A percentile compares a stretch with the other conserved stretches of the same genome.
These are phyloP conservation scores for Cinclus cinclus DNA, from an alignment of 2,113 vertebrate genomes.

Conservation along the genomic window DNA sequence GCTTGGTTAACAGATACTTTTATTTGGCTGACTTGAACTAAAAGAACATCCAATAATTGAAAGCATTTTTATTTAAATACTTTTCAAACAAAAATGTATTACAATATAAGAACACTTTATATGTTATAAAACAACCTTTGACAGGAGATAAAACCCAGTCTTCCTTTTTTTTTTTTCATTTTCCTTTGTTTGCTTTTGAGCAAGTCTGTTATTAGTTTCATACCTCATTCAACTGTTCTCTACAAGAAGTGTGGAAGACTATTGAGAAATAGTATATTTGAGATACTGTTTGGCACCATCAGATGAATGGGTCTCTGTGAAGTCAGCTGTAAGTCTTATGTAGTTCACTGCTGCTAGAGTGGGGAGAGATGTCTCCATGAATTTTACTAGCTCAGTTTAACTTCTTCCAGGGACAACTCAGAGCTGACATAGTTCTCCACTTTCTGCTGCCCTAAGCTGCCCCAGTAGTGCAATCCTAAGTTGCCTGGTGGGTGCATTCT, in stretches of 20 bases:
- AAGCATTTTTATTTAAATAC: conserved; percentile 29
- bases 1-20: conserved; percentile 5
- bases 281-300: background rate
- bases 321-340: background rate
- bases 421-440: background rate
- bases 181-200: conserved; percentile 19
- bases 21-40: background rate
- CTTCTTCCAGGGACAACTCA: background rate
- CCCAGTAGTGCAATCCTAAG: background rate
- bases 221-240: background rate
- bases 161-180: background rate
- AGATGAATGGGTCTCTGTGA: background rate
- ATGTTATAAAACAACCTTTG: background rate
- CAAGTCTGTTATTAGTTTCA: conserved; percentile 11
- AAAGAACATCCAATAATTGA: background rate
- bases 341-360: background rate
- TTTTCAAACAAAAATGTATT: conserved; percentile 29
- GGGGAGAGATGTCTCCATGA: background rate
- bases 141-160: background rate
- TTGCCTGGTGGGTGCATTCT: background rate
- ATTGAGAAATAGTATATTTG: background rate
- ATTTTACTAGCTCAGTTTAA: background rate
- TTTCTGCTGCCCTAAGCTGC: background rate
- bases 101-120: background rate
- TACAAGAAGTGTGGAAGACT: background rate